Conservation (phyloP, 2,888 invertebrate genomes). For the Macrosoma leucophasiata region DNA sequence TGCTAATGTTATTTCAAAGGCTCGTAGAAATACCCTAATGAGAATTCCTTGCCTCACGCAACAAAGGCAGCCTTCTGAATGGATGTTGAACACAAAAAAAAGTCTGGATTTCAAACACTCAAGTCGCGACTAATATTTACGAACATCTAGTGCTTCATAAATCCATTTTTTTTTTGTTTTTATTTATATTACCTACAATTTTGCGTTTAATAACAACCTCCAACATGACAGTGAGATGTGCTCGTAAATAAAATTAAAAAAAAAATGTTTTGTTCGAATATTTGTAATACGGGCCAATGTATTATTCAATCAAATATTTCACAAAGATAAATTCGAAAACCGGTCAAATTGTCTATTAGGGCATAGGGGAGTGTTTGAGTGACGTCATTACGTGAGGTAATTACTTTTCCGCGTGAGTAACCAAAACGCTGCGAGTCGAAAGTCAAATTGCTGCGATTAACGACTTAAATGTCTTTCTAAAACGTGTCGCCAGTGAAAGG, state of each 20-base stretch:
- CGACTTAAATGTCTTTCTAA: conserved; percentile 66
- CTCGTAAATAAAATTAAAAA: conserved; percentile 5
- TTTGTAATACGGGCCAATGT: neutral
- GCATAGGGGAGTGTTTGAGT: conserved; percentile 52
- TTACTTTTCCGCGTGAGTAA: conserved; percentile 72
- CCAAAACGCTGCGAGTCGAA: conserved; percentile 48
- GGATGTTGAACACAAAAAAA: conserved; percentile 55
- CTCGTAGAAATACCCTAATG: conserved; percentile 59
- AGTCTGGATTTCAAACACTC: conserved; percentile 44
- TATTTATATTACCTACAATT: too few species aligned
- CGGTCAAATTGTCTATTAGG: conserved; percentile 67
- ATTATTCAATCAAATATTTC: neutral
- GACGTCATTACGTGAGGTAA: conserved; percentile 71
- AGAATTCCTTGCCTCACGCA: conserved; percentile 52
- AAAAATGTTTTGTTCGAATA: conserved; percentile 6
- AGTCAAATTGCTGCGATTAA: conserved; percentile 68
- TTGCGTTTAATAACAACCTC: too few species aligned
- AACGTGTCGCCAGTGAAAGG: conserved; percentile 41
- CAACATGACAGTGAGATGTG: too few species aligned
- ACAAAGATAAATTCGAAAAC: conserved; percentile 10
- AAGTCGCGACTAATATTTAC: conserved; percentile 34
- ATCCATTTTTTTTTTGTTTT: too few species aligned
- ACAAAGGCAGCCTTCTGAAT: conserved; percentile 62
- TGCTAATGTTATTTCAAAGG: conserved; percentile 62
- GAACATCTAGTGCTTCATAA: conserved; percentile 8